Conservation (phyloP, 2,113 vertebrate genomes). For the Eublepharis macularius region DNA sequence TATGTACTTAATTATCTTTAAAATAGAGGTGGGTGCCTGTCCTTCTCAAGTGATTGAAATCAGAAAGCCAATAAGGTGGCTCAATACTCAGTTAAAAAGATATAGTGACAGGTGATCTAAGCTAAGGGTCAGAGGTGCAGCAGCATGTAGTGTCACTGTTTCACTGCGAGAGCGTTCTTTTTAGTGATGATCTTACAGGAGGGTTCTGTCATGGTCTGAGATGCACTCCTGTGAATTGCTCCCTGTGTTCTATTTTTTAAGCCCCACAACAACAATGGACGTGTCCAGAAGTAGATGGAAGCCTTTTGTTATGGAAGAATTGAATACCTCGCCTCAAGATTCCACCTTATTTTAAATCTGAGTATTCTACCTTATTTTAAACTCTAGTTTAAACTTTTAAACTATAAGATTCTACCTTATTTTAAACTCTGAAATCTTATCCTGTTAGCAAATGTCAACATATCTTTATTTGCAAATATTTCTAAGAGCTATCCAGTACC, state of each 20-base stretch:
- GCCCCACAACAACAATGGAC: neutral
- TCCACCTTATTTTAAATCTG: neutral
- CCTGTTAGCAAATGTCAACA: neutral
- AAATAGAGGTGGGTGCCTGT: neutral
- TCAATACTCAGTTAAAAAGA: conserved; percentile 15
- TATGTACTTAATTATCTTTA: neutral
- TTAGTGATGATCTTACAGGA: neutral
- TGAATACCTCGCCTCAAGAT: neutral
- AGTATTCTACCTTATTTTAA: too few relatives aligned
- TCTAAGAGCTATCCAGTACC: neutral
- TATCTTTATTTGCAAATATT: neutral
- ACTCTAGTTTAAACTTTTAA: too few relatives aligned
- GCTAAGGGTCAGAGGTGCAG: neutral
- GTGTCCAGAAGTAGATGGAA: neutral
- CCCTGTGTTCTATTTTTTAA: neutral
- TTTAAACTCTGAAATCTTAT: neutral
- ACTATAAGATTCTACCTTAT: neutral
- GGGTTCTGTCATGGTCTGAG: neutral
- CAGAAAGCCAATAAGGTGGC: neutral
- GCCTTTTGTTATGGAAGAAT: neutral
- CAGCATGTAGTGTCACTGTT: neutral
- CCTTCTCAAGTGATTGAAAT: neutral
- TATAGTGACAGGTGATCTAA: neutral
- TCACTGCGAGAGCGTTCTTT: neutral
- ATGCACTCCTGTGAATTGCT: neutral